phyloP scores from a whole-genome alignment of 1,140 invertebrate species.

The Euglossa dilemma region DNA sequence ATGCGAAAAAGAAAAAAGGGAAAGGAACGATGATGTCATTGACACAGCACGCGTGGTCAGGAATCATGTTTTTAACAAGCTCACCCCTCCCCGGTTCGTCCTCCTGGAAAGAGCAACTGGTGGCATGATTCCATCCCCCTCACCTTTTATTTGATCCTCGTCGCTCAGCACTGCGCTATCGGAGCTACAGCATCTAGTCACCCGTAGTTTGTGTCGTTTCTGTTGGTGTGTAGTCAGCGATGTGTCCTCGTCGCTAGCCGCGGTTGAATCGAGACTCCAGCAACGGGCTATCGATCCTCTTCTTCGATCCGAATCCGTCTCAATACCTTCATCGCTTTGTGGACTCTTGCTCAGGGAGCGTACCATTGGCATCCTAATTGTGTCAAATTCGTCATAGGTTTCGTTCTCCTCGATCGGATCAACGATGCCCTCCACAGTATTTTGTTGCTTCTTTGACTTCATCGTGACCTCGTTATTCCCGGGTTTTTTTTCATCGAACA shows the following conservation, averaged over 20 bases:
- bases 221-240: slow-evolving; percentile 36
- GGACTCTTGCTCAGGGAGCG: slow-evolving; percentile 70
- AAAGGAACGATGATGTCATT: slow-evolving; percentile 30
- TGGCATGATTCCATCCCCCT: slow-evolving; percentile 44
- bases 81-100: neutral
- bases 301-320: slow-evolving; percentile 68
- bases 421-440: slow-evolving; percentile 3
- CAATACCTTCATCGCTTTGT: slow-evolving; percentile 78
- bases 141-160: slow-evolving; percentile 80
- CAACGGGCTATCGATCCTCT: slow-evolving; percentile 64
- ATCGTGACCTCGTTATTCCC: slow-evolving; percentile 39
- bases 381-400: slow-evolving; percentile 73
- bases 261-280: slow-evolving; percentile 76
- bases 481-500: slow-evolving; percentile 18
- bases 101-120: slow-evolving; percentile 9
- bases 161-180: slow-evolving; percentile 84
- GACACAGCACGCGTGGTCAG: slow-evolving; percentile 34
- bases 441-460: slow-evolving; percentile 59
- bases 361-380: slow-evolving; percentile 62
- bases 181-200: slow-evolving; percentile 82
- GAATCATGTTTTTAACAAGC: slow-evolving; percentile 6
- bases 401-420: slow-evolving; percentile 69
- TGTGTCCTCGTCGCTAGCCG: slow-evolving; percentile 73
- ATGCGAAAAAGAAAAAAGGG: neutral
- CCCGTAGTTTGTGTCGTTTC: slow-evolving; percentile 68